Evolutionary conservation across 1,140 invertebrate species (phyloP).

Genomic region (Globodera rostochiensis): DNA sequence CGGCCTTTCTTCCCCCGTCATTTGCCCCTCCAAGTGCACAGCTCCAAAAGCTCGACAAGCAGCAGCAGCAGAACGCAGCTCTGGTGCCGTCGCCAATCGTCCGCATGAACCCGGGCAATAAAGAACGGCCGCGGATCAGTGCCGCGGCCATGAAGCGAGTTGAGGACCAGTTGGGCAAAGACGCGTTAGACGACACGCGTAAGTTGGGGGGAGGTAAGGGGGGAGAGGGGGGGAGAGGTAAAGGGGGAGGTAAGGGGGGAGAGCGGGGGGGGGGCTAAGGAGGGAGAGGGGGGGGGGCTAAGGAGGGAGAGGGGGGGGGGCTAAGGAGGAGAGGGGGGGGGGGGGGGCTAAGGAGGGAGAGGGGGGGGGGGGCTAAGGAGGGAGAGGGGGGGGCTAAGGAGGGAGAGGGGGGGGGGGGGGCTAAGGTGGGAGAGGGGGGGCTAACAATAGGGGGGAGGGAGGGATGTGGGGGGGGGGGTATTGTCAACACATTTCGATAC

Average conservation of each 20-base stretch:
- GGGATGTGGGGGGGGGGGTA: no score
- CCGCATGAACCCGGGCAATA: slow-evolving; percentile 5
- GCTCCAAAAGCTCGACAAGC: not conserved
- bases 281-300: no score
- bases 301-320: no score
- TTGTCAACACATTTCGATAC: no score
- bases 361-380: not conserved
- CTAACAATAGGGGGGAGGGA: no score
- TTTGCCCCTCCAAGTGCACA: slow-evolving; percentile 22
- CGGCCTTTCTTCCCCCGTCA: slow-evolving; percentile 14
- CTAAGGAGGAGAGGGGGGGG: no score
- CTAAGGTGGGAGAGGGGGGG: no score
- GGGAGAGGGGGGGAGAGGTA: not conserved
- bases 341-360: no score
- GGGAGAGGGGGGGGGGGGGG: no score
- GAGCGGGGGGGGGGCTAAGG: no score
- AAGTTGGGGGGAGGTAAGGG: not conserved
- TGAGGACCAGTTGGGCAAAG: slow-evolving; percentile 48
- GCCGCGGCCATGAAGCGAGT: slow-evolving; percentile 41
- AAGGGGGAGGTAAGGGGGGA: not conserved
- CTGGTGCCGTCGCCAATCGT: not conserved
- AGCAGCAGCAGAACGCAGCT: not conserved
- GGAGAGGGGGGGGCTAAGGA: not conserved
- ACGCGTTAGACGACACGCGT: slow-evolving; percentile 52
- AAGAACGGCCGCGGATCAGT: slow-evolving; percentile 38